Evolutionary conservation across 2,113 vertebrate species (phyloP), one percentile per base, ranked within the genome.

Genomic region (Lampris megalopsis): DNA sequence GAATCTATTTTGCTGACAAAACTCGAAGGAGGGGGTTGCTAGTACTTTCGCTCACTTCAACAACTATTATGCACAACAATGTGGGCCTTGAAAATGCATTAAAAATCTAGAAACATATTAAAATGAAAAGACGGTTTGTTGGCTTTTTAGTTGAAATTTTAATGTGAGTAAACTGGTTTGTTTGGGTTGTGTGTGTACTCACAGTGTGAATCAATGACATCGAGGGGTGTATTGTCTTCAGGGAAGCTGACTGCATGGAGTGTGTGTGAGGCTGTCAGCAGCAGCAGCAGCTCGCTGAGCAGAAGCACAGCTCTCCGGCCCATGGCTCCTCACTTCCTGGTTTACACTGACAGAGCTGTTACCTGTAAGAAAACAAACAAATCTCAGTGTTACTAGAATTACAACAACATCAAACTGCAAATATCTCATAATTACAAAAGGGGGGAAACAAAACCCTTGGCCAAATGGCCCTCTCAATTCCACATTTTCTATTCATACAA

Each of bases 171-270:
- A 71, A 58, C n/a, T 70, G 8, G 47, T 69, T 63, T 61, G 38
- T 4, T 35, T 24, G 68, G 59, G 68, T 7, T 38, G 65, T 45
- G 61, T 6, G 45, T 41, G 73, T 38, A 96, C 98, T 98, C 88
- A 99, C 98, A 97, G 90, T 98, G 97, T 77, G 96, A 95, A 78
- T 98, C 97, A 10, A 98, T 95, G 4, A 95, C 76, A 6, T 97
- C 96, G 0, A 98, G 95, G 59, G 98, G 96, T 5, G 95, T 88
- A 37, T 91, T 92, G 9, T 99, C 98, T 83, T 99, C 98, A 0
- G 98, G 98, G 91, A 99, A 99, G 92, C 97, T 99, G 93, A 96
- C 92, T 1, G 97, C 96, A 3, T 82, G 82, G 80, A 95, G 79
- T 79, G 87, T 82, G 84, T 63, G 87, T 43, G 91, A 92, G 60